phyloP scores from a whole-genome alignment of 1,140 invertebrate genomes.

The Belonocnema kinseyi region DNA sequence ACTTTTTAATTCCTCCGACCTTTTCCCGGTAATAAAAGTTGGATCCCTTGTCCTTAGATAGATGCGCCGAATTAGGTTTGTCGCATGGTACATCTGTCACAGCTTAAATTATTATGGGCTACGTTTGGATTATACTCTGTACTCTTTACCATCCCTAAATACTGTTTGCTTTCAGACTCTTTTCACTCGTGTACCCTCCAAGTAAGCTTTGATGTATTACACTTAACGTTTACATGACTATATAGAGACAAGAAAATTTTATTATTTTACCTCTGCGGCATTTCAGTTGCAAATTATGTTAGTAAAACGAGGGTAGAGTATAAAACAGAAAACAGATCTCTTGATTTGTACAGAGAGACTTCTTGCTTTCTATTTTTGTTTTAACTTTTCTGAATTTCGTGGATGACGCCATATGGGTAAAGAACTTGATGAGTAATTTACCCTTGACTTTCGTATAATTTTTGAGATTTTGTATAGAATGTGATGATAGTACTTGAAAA shows the following conservation, averaged over 20 bases:
- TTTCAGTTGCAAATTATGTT: slow-evolving; percentile 37
- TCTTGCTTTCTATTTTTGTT: not conserved
- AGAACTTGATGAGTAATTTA: slow-evolving; percentile 17
- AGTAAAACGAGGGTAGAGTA: slow-evolving; percentile 30
- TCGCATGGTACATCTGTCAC: slow-evolving; percentile 64
- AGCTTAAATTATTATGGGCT: slow-evolving; percentile 74
- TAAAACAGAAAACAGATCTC: not conserved
- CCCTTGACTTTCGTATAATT: not conserved
- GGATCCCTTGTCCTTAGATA: slow-evolving; percentile 68
- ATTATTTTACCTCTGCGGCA: slow-evolving; percentile 65
- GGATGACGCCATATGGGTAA: not conserved
- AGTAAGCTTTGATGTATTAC: slow-evolving; percentile 64
- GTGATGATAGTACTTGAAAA: too few relatives aligned
- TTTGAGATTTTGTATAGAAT: too few relatives aligned
- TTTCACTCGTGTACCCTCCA: slow-evolving; percentile 34
- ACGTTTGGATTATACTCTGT: slow-evolving; percentile 65
- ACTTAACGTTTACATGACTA: slow-evolving; percentile 52
- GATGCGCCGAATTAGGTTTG: slow-evolving; percentile 72
- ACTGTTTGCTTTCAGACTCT: slow-evolving; percentile 20
- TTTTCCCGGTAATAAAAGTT: slow-evolving; percentile 50
- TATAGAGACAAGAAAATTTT: slow-evolving; percentile 61
- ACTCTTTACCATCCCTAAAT: slow-evolving; percentile 35
- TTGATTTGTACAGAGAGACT: not conserved
- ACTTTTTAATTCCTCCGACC: not conserved
- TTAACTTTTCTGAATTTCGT: not conserved